phyloP scores from a whole-genome alignment of 2,797 vertebrate species.

The Rallus crepitans region DNA sequence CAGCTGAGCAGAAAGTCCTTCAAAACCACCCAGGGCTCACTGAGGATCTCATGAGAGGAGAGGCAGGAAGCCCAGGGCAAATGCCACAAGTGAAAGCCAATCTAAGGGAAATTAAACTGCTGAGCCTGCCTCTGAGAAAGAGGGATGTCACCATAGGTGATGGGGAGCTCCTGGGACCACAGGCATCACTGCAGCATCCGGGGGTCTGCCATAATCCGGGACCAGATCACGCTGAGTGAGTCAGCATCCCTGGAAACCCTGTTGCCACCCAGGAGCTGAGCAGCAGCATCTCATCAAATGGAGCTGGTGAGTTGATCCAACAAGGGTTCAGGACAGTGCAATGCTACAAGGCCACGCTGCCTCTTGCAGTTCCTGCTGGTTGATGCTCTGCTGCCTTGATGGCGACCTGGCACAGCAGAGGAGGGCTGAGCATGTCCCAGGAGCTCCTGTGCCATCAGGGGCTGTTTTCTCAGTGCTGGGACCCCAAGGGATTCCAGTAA shows the following conservation, averaged over 20 bases:
- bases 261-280: neutral
- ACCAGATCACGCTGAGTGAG: neutral
- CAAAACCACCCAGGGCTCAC: neutral
- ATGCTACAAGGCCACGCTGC: rapidly evolving
- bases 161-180: neutral
- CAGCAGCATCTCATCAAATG: neutral
- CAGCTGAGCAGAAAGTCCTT: neutral
- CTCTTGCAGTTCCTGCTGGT: neutral
- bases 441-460: neutral
- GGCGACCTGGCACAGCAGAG: neutral
- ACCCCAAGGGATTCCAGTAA: neutral
- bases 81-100: neutral
- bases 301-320: neutral
- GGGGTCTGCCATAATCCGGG: neutral
- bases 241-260: neutral
- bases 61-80: neutral
- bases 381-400: neutral
- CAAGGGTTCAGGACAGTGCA: rapidly evolving
- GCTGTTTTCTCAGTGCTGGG: neutral
- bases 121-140: neutral
- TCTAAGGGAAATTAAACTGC: neutral
- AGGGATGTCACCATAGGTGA: rapidly evolving
- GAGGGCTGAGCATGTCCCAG: neutral
- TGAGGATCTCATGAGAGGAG: neutral
- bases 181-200: rapidly evolving